These are phyloP conservation scores for Zaprionus obscuricornis DNA, from an alignment of 2,888 invertebrate species.

Conservation along the genomic window DNA sequence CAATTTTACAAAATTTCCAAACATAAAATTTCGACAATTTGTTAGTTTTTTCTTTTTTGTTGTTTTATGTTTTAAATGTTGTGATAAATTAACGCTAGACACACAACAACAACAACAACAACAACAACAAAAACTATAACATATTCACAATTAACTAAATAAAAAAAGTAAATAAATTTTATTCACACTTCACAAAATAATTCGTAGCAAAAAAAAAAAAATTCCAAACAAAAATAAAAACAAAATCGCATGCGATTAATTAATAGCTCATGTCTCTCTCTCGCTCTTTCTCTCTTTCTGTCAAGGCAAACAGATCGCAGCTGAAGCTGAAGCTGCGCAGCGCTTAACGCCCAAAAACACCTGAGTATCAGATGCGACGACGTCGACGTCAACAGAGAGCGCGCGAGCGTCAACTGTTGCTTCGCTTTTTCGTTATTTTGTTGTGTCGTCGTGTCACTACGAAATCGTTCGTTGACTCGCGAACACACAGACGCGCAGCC, in stretches of 20 bases:
- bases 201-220: constrained; percentile 11
- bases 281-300: constrained; percentile 2
- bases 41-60: no score
- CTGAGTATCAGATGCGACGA: constrained; percentile 19
- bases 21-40: no score
- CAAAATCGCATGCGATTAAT: constrained; percentile 63
- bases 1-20: no score
- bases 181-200: constrained; percentile 34
- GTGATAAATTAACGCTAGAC: constrained; percentile 4
- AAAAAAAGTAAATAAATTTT: constrained; percentile 23
- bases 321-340: no score
- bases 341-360: constrained; percentile 23
- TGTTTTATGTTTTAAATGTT: no score
- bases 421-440: no score
- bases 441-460: constrained; percentile 72
- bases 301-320: constrained; percentile 32
- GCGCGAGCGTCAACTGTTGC: no score
- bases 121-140: constrained; percentile 27
- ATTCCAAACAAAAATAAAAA: neutral
- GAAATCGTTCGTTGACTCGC: constrained; percentile 79
- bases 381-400: no score
- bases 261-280: neutral
- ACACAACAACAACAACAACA: neutral
- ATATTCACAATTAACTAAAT: constrained; percentile 30
- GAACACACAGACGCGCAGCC: constrained; percentile 43